Evolutionary conservation across 2,113 vertebrate genomes (phyloP).

Genomic region (Corythaeola cristata): DNA sequence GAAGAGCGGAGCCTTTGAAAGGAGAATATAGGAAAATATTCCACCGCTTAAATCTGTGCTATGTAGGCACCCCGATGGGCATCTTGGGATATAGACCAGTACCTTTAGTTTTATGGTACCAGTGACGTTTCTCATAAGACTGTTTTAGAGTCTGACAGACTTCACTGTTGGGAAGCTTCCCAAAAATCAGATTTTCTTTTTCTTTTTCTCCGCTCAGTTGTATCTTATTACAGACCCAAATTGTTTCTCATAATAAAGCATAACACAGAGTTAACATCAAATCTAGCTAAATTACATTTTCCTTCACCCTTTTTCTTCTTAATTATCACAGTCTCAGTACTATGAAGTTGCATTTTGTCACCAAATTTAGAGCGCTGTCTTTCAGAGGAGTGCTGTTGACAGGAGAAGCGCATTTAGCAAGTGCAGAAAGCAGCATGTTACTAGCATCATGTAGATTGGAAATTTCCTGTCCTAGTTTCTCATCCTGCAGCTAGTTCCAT

Average conservation of each 20-base stretch:
- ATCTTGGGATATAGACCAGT: not conserved
- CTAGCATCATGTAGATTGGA: not conserved
- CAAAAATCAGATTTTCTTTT: not conserved
- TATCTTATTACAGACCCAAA: not conserved
- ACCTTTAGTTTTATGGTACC: not conserved
- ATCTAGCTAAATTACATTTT: not conserved
- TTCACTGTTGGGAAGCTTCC: not conserved
- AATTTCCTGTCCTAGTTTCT: slow-evolving; percentile 5
- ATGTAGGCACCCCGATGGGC: accelerated
- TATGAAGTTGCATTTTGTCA: not conserved
- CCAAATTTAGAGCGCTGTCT: not conserved
- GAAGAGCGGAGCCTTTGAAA: not conserved
- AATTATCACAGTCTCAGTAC: not conserved
- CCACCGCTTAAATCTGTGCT: not conserved
- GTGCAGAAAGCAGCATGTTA: not conserved
- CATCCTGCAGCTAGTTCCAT: not conserved
- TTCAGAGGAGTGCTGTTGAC: not conserved
- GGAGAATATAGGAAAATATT: not conserved
- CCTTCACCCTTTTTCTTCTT: not conserved
- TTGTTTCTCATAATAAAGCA: not conserved
- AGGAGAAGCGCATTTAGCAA: not conserved
- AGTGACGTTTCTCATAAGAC: not conserved
- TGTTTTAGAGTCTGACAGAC: not conserved
- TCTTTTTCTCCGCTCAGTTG: not conserved
- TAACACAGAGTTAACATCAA: not conserved